These are phyloP conservation scores for Ceratosolen solmsi DNA, from an alignment of 1,140 invertebrate species.

Conservation along the genomic window DNA sequence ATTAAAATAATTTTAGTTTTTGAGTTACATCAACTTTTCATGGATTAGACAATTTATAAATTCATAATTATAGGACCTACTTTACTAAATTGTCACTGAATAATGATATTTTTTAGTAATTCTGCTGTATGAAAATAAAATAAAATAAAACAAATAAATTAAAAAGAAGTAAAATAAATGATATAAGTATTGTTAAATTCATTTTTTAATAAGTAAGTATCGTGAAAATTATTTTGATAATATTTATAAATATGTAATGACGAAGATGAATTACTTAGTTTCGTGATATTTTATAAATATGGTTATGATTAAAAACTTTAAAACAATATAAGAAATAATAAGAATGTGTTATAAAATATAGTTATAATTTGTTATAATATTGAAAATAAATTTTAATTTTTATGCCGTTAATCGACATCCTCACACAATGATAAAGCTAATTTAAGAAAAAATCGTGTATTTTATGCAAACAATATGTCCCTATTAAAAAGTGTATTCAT, in stretches of 20 bases:
- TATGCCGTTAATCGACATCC: slow-evolving; percentile 12
- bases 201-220: slow-evolving; percentile 9
- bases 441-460: slow-evolving; percentile 14
- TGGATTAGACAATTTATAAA: too few relatives aligned
- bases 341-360: neutral
- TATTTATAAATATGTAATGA: neutral
- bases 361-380: neutral
- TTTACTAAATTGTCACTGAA: too few relatives aligned
- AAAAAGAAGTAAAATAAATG: too few relatives aligned
- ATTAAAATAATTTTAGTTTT: too few relatives aligned
- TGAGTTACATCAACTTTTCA: too few relatives aligned
- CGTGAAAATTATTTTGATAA: neutral
- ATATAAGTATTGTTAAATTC: neutral
- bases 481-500: neutral
- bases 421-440: neutral
- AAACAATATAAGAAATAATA: neutral
- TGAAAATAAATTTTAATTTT: neutral
- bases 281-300: slow-evolving; percentile 31
- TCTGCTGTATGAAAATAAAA: too few relatives aligned
- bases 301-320: neutral
- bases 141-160: too few relatives aligned
- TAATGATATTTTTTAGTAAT: too few relatives aligned
- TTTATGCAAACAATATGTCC: slow-evolving; percentile 8
- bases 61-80: too few relatives aligned
- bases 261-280: slow-evolving; percentile 27